A percentile compares a stretch with the other conserved stretches of the same genome.
Evolutionary conservation across 2,113 vertebrate genomes (phyloP).

Genomic region (Prunella fulvescens): DNA sequence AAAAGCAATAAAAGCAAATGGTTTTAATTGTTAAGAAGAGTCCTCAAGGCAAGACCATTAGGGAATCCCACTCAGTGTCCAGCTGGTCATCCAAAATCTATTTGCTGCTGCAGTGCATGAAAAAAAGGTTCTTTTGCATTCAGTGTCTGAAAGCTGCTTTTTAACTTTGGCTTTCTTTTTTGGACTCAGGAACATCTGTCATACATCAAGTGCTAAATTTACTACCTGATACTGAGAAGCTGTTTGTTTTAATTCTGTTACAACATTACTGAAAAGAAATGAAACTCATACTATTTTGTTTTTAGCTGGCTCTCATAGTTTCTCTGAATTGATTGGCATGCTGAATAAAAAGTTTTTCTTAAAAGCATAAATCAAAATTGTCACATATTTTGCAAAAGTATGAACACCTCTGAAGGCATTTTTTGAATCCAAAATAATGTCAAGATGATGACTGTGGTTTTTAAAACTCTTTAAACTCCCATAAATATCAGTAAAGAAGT

Average conservation of each 20-base stretch:
- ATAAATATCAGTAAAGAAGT: not conserved
- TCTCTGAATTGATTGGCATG: not conserved
- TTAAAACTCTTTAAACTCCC: not conserved
- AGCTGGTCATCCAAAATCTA: conserved; percentile 2
- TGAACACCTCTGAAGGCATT: not conserved
- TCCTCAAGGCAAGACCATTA: not conserved
- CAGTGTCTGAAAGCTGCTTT: not conserved
- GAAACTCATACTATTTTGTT: not conserved
- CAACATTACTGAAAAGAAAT: not conserved
- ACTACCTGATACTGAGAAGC: not conserved
- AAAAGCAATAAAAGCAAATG: conserved; percentile 45
- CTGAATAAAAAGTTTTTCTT: not conserved
- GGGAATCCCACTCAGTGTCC: not conserved
- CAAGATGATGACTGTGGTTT: not conserved
- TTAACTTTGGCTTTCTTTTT: not conserved
- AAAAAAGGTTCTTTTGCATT: not conserved
- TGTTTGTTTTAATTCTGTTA: not conserved
- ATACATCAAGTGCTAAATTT: conserved; percentile 1
- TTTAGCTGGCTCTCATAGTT: not conserved
- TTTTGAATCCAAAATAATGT: not conserved
- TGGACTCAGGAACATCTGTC: not conserved
- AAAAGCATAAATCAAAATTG: not conserved
- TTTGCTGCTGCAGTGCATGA: not conserved
- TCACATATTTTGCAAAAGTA: not conserved
- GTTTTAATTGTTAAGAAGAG: not conserved